These are phyloP conservation scores for Amphipoea lucens DNA, from an alignment of 2,888 invertebrate species.

Conservation along the genomic window DNA sequence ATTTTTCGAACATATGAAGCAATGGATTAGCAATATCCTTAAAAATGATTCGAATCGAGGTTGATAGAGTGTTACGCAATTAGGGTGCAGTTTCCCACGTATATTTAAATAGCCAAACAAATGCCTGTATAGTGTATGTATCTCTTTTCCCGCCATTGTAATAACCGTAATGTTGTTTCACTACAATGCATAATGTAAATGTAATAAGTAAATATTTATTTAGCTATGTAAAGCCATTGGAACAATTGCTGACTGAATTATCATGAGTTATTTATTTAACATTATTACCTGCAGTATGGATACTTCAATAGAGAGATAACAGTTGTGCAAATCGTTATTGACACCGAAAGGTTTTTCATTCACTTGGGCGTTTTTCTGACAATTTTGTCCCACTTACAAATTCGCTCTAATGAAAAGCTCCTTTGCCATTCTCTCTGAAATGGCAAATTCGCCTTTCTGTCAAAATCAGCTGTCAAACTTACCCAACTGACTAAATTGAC, in stretches of 20 bases:
- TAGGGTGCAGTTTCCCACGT: background rate
- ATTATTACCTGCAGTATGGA: conserved; percentile 7
- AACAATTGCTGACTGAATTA: conserved; percentile 40
- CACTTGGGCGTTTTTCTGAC: background rate
- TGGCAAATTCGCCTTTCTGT: background rate
- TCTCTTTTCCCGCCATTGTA: background rate
- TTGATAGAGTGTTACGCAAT: no score
- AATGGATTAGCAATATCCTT: no score
- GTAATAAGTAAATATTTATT: conserved; percentile 35
- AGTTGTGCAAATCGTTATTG: background rate
- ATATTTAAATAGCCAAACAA: background rate
- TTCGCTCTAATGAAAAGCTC: background rate
- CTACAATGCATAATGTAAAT: conserved; percentile 1
- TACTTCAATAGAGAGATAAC: background rate
- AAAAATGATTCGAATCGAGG: no score
- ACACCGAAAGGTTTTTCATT: background rate
- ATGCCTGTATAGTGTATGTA: background rate
- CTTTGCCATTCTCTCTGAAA: background rate
- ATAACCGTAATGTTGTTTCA: background rate
- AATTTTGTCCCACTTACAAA: background rate
- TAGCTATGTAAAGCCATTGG: conserved; percentile 21
- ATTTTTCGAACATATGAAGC: no score
- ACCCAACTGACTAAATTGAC: background rate
- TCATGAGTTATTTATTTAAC: conserved; percentile 23
- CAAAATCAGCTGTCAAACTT: background rate